These are phyloP conservation scores for Drosophila punjabiensis DNA, from an alignment of 1,140 invertebrate genomes.

Conservation along the genomic window DNA sequence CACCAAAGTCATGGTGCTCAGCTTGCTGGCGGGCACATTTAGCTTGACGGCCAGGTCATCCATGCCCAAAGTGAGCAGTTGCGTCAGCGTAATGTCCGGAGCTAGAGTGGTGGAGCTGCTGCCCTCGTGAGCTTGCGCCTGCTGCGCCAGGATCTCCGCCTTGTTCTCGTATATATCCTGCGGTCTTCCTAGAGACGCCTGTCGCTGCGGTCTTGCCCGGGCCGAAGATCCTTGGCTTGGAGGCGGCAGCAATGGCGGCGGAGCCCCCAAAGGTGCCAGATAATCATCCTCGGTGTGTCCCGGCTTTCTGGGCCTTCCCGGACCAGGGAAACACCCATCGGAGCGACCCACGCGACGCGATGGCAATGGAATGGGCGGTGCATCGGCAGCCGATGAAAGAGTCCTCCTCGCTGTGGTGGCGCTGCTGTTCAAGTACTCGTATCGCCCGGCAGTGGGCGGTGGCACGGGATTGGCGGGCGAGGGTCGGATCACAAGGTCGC, in stretches of 20 bases:
- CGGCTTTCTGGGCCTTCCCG: conserved; percentile 85
- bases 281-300: conserved; percentile 88
- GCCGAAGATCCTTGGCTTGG: conserved; percentile 64
- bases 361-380: conserved; percentile 88
- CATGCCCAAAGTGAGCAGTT: conserved; percentile 92
- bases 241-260: conserved; percentile 72
- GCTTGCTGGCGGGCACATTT: conserved; percentile 90
- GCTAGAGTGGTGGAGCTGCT: conserved; percentile 71
- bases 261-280: conserved; percentile 86
- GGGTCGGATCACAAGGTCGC: conserved; percentile 84
- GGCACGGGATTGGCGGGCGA: conserved; percentile 30
- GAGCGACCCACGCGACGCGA: conserved; percentile 87
- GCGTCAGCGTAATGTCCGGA: conserved; percentile 92
- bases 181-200: conserved; percentile 59
- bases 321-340: conserved; percentile 86
- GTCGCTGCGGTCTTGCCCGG: conserved; percentile 64
- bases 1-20: conserved; percentile 94
- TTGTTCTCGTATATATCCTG: conserved; percentile 84
- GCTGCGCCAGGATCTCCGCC: conserved; percentile 69
- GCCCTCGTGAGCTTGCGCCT: conserved; percentile 6
- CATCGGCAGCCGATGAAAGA: conserved; percentile 64
- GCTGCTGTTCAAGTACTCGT: conserved; percentile 69
- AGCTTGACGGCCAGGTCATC: conserved; percentile 91
- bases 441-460: conserved; percentile 52
- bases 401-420: conserved; percentile 41